Conservation (phyloP, 2,113 vertebrate species). For the Microcebus murinus region DNA sequence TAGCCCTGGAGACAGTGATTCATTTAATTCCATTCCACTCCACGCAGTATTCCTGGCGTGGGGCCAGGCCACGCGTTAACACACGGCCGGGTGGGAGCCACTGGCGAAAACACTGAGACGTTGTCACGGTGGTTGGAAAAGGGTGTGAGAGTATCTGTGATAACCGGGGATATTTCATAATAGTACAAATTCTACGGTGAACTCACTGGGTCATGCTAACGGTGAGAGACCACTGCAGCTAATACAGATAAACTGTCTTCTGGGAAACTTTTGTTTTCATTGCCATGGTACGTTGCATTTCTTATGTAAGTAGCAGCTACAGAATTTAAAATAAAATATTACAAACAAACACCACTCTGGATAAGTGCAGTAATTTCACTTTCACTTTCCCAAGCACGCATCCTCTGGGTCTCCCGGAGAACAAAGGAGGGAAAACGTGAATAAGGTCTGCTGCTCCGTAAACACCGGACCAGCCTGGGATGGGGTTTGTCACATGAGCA, state of each 20-base stretch:
- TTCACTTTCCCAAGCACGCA: accelerated
- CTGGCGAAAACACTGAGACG: accelerated
- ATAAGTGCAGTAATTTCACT: background rate
- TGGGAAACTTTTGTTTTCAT: background rate
- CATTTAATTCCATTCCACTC: background rate
- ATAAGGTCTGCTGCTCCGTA: background rate
- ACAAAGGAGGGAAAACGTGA: background rate
- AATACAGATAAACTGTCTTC: accelerated
- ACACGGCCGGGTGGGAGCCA: accelerated
- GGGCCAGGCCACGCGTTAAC: accelerated
- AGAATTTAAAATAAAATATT: background rate
- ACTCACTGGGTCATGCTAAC: accelerated
- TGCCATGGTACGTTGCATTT: background rate
- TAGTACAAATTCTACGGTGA: too few species aligned
- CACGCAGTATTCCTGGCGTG: accelerated
- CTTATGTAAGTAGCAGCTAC: background rate
- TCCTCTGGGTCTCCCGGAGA: background rate
- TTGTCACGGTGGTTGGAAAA: background rate
- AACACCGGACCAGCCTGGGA: background rate
- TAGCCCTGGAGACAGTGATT: accelerated
- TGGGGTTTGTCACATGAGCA: background rate
- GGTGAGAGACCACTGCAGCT: accelerated
- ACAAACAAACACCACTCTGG: background rate
- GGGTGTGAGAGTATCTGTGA: accelerated
- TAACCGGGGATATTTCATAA: accelerated